Evolutionary conservation across 2,888 invertebrate species (phyloP).

Genomic region (Digitonthophagus gazella): DNA sequence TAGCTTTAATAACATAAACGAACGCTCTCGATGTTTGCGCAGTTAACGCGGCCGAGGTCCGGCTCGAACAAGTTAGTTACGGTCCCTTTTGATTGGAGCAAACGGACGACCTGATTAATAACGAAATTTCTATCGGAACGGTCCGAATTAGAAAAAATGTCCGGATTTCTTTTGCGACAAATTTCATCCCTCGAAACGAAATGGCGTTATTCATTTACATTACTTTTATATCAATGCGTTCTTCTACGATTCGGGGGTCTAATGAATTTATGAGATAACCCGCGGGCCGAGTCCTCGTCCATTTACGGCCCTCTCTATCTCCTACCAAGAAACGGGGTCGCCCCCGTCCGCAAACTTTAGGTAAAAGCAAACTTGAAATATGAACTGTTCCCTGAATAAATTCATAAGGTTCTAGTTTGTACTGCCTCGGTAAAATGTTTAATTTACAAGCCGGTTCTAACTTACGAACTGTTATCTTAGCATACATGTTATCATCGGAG

Average conservation of each 20-base stretch:
- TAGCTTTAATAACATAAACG: neutral
- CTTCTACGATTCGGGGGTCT: constrained; percentile 1
- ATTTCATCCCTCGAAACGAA: constrained; percentile 9
- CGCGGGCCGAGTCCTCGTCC: neutral
- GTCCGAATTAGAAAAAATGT: neutral
- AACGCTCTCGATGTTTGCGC: neutral
- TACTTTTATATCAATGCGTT: constrained; percentile 15
- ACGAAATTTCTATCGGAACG: neutral
- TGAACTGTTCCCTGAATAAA: neutral
- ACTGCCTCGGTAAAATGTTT: neutral
- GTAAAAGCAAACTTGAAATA: neutral
- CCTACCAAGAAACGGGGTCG: neutral
- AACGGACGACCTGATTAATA: neutral
- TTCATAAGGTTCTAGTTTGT: neutral
- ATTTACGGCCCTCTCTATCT: neutral
- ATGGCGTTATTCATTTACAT: constrained; percentile 16
- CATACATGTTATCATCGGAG: neutral
- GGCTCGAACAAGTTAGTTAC: neutral
- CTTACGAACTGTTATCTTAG: neutral
- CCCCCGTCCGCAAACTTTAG: neutral
- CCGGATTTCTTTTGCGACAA: neutral
- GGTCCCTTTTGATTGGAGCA: neutral
- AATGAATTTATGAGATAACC: constrained; percentile 16
- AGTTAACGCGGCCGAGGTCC: neutral
- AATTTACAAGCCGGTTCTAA: neutral